Evolutionary conservation across 2,797 vertebrate genomes (phyloP).

Genomic region (Glossophaga mutica): DNA sequence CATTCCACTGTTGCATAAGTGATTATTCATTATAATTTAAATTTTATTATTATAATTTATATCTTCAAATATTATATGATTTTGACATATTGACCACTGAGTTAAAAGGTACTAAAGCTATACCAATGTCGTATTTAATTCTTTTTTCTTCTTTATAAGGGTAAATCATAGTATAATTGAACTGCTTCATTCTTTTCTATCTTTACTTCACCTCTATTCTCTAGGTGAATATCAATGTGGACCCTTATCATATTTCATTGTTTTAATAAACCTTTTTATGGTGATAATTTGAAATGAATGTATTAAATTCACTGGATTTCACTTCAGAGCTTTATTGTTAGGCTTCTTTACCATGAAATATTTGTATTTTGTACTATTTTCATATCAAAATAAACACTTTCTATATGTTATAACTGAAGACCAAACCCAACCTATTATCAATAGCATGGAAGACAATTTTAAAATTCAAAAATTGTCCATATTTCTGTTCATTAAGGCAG

Average conservation of each 20-base stretch:
- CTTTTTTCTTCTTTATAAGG: neutral
- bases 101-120: neutral
- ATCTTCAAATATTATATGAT: conserved; percentile 27
- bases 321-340: neutral
- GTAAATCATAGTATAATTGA: conserved; percentile 17
- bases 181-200: conserved; percentile 20
- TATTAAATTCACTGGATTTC: neutral
- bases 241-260: neutral
- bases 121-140: neutral
- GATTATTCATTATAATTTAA: conserved; percentile 37
- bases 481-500: neutral
- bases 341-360: neutral
- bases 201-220: neutral
- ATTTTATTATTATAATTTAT: conserved; percentile 7
- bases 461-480: neutral
- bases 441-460: neutral
- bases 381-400: conserved; percentile 11
- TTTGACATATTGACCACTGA: conserved; percentile 1
- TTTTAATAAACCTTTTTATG: conserved; percentile 17
- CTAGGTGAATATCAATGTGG: neutral
- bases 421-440: neutral
- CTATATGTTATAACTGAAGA: neutral
- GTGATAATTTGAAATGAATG: conserved; percentile 16
- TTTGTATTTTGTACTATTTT: neutral
- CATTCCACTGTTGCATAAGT: neutral